phyloP scores from a whole-genome alignment of 2,113 vertebrate genomes.

The Anhinga rufa region DNA sequence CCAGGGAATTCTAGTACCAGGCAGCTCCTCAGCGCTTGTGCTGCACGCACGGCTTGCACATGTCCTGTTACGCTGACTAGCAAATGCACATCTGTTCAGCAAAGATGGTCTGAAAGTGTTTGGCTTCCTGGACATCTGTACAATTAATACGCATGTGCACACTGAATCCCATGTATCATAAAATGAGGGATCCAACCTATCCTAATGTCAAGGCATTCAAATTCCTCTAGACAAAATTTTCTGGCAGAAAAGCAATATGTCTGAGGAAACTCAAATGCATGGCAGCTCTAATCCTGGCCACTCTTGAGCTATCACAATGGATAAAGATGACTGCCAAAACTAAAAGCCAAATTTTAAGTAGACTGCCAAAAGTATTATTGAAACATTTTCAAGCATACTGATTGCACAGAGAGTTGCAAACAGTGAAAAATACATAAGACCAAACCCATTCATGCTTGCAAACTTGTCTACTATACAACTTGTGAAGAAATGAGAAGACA shows the following conservation, averaged over 20 bases:
- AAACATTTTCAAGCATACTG: background rate
- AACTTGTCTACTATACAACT: background rate
- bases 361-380: background rate
- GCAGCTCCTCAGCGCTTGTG: rapidly evolving
- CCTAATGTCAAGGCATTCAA: background rate
- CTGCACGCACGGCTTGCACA: rapidly evolving
- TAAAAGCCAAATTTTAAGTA: background rate
- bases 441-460: background rate
- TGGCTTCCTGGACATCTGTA: background rate
- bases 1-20: background rate
- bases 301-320: background rate
- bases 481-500: background rate
- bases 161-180: background rate
- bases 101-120: background rate
- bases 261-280: background rate
- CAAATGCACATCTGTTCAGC: background rate
- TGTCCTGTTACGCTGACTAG: background rate
- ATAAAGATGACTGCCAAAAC: background rate
- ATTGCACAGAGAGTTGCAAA: background rate
- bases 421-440: background rate
- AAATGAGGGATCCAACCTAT: background rate
- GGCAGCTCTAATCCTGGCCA: background rate
- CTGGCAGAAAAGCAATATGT: background rate
- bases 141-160: background rate
- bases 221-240: background rate